A percentile compares a stretch with the other conserved stretches of the same genome.
Conservation (phyloP, 2,113 vertebrate genomes). For the Crotalus tigris region DNA sequence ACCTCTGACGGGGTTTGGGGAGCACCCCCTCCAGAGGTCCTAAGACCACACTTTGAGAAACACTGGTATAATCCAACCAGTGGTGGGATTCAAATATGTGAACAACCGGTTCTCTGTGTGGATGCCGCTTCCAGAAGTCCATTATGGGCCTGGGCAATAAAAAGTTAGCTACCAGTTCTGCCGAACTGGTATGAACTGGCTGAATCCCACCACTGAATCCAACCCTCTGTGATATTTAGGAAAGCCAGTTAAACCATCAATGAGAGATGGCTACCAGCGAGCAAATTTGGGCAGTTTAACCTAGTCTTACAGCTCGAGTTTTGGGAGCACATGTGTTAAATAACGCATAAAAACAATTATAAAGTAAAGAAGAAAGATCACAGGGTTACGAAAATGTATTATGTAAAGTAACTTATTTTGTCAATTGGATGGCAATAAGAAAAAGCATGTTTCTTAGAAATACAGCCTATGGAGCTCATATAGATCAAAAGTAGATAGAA, state of each 20-base stretch:
- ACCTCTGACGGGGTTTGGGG: neutral
- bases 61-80: neutral
- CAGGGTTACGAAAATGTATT: conserved; percentile 16
- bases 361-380: conserved; percentile 11
- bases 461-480: neutral
- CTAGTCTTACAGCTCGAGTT: neutral
- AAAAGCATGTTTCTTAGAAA: conserved; percentile 19
- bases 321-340: neutral
- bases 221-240: neutral
- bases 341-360: neutral
- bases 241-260: neutral
- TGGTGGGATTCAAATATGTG: too few species aligned
- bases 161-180: too few species aligned
- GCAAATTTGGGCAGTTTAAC: neutral
- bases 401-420: neutral
- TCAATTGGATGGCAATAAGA: neutral
- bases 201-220: neutral
- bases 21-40: neutral
- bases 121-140: too few species aligned
- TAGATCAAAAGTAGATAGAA: conserved; percentile 28
- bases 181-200: too few species aligned
- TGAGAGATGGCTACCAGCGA: neutral
- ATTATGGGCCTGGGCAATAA: too few species aligned
- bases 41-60: neutral
- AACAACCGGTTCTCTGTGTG: too few species aligned